These are phyloP conservation scores for Heliconius congener DNA, from an alignment of 1,140 invertebrate genomes.

Conservation along the genomic window DNA sequence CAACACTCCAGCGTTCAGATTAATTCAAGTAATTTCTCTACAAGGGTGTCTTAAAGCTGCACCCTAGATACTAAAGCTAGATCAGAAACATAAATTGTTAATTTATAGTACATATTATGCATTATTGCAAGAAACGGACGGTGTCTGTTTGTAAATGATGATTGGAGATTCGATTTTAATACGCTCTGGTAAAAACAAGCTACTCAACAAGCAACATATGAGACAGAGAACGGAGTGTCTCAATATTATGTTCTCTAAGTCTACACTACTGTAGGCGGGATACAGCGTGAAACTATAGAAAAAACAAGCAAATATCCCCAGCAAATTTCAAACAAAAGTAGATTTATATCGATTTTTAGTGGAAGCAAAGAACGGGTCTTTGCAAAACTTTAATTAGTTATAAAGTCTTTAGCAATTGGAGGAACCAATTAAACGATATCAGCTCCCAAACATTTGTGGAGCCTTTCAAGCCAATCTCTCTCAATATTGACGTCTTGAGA, in stretches of 20 bases:
- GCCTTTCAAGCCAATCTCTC: not conserved
- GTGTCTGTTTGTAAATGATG: no score
- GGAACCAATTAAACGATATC: conserved; percentile 14
- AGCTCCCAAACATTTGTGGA: conserved; percentile 10
- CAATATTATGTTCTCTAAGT: not conserved
- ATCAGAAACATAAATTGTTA: conserved; percentile 6
- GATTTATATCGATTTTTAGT: conserved; percentile 1
- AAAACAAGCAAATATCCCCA: not conserved
- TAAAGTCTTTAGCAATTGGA: conserved; percentile 12
- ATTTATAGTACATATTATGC: not conserved
- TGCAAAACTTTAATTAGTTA: conserved; percentile 13
- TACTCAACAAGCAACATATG: not conserved
- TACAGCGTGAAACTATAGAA: no score
- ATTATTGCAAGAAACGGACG: no score
- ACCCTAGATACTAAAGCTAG: not conserved
- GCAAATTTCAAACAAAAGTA: not conserved
- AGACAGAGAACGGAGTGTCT: not conserved
- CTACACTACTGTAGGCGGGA: no score
- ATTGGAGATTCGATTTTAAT: no score
- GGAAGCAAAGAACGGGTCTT: not conserved
- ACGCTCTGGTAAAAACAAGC: no score
- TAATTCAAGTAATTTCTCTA: not conserved
- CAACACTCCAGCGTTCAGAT: not conserved
- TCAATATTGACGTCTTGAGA: conserved; percentile 2
- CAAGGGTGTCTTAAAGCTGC: not conserved